Conservation (phyloP, 2,888 invertebrate species). For the Ganaspis brasiliensis region DNA sequence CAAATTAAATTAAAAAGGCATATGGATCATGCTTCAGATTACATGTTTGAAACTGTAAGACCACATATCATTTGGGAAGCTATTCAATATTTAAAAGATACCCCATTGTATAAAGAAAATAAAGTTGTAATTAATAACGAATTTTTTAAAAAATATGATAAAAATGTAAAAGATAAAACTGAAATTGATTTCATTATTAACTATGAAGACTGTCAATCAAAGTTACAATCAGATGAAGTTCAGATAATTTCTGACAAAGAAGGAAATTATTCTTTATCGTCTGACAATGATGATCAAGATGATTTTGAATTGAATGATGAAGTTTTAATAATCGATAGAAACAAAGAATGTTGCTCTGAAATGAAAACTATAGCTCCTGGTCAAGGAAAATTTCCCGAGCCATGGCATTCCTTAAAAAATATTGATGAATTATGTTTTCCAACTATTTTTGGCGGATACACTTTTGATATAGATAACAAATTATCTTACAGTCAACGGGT, state of each 20-base stretch:
- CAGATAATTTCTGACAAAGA: not conserved
- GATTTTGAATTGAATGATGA: slow-evolving; percentile 53
- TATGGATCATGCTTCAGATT: slow-evolving; percentile 57
- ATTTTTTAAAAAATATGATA: slow-evolving; percentile 33
- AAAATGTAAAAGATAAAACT: slow-evolving; percentile 8
- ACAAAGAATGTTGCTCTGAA: slow-evolving; percentile 51
- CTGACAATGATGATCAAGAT: no score
- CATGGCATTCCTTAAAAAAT: slow-evolving; percentile 59
- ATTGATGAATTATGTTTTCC: slow-evolving; percentile 66
- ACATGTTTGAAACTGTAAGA: slow-evolving; percentile 65
- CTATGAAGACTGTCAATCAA: slow-evolving; percentile 20
- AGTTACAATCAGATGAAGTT: not conserved
- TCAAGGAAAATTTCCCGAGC: slow-evolving; percentile 63
- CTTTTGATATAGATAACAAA: slow-evolving; percentile 41
- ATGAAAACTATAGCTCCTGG: slow-evolving; percentile 63
- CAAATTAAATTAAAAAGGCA: slow-evolving; percentile 53
- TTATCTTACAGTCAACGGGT: slow-evolving; percentile 24
- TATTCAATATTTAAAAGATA: not conserved
- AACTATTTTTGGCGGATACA: slow-evolving; percentile 59
- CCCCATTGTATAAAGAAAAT: slow-evolving; percentile 19
- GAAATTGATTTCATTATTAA: slow-evolving; percentile 50
- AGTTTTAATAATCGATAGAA: slow-evolving; percentile 58
- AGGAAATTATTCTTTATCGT: no score
- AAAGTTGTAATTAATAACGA: slow-evolving; percentile 16
- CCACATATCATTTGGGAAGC: slow-evolving; percentile 48